Evolutionary conservation across 2,888 invertebrate genomes (phyloP), one percentile per base, ranked within the genome.

Genomic region (Monopis laevigella): DNA sequence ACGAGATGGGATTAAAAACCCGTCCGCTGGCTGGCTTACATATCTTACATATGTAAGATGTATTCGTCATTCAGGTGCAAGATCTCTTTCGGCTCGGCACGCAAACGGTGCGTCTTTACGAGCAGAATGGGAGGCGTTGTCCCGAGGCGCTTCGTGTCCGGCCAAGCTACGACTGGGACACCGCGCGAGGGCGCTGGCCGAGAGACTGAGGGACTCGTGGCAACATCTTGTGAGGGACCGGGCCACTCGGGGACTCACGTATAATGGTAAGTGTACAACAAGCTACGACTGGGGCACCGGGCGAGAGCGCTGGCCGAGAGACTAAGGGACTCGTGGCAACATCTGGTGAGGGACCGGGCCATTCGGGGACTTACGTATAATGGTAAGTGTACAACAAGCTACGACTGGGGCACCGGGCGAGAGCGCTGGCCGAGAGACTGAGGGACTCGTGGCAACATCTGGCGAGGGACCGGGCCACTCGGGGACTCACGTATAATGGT

Each of bases 371-470:
- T 96, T 7, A 93, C 94, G 0, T 94, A 93, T 71, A 96, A 96
- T 65, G 96, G n/a, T n/a, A n/a, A n/a, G n/a, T n/a, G n/a, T n/a
- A n/a, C n/a, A n/a, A n/a, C n/a, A n/a, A n/a, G n/a, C 80, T 82
- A 43, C 74, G 84, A 46, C 84, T 88, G 12, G 83, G 86, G 41
- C 75, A 83, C 43, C 73, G 84, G 52, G 87, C 87, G 3, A 63
- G 80, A 42, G 86, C 88, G 7, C 75, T 87, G 43, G 86, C 88
- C 0, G 86, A 87, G 50, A 52, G 64, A 40, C 71, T 94, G 49
- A 83, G 93, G 45, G 94, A 94, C 59, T 93, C 94, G 2, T 95
- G 95, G 95, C 94, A 95, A 69, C 94, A 95, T 82, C 82, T 95
- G 50, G 84, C 94, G 44, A 83, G 94, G 3, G 93, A 95, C 81